These are phyloP conservation scores for Leucoraja ocellata DNA, from an alignment of 2,797 vertebrate species.

Conservation along the genomic window DNA sequence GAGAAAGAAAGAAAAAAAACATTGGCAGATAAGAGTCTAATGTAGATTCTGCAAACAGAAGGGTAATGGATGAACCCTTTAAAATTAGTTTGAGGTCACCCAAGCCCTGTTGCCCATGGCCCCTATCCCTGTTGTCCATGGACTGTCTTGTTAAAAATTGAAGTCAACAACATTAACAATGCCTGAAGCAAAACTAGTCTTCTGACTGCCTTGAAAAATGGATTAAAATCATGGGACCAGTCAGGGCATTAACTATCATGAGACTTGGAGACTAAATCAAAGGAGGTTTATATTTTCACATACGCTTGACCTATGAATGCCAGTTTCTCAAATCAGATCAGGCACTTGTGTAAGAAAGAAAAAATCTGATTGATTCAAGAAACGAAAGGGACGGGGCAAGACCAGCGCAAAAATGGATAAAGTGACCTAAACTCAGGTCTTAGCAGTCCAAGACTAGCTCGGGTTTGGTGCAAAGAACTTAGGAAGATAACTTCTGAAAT, in stretches of 20 bases:
- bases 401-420: background rate
- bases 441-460: background rate
- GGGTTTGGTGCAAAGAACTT: background rate
- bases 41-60: no score
- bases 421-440: background rate
- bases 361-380: background rate
- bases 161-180: background rate
- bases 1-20: no score
- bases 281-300: background rate
- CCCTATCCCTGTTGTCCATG: no score
- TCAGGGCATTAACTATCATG: conserved; percentile 5
- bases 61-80: no score
- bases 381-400: background rate
- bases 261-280: conserved; percentile 18
- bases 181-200: background rate
- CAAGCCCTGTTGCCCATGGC: no score
- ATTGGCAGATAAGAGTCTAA: no score
- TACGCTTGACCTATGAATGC: background rate
- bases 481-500: background rate
- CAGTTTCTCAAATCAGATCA: conserved; percentile 19
- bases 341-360: background rate
- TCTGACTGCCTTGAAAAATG: background rate
- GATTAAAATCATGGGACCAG: conserved; percentile 32
- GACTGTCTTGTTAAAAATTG: background rate
- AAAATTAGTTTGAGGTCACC: no score